Conservation (phyloP, 2,888 invertebrate species). For the Opisthograptis luteolata region DNA sequence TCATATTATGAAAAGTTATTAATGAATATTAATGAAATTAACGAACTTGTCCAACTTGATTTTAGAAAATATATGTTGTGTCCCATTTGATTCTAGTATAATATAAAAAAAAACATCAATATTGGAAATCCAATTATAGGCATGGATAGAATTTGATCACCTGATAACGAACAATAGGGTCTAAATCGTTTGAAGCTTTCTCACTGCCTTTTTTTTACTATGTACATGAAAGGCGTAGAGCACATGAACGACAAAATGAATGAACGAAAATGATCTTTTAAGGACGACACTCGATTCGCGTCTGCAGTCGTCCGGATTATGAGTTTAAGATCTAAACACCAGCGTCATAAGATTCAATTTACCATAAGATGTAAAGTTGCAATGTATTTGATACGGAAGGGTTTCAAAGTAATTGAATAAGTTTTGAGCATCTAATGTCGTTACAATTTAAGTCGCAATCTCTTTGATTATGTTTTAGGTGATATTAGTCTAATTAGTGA, state of each 20-base stretch:
- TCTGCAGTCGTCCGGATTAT: slow-evolving; percentile 13
- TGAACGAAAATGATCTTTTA: slow-evolving; percentile 41
- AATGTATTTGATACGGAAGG: slow-evolving; percentile 5
- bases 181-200: no score
- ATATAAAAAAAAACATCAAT: no score
- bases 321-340: slow-evolving; percentile 17
- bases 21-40: no score
- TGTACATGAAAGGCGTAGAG: slow-evolving; percentile 14
- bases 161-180: no score
- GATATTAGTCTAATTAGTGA: no score
- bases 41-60: no score
- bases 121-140: no score
- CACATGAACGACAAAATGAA: slow-evolving; percentile 41
- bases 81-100: no score
- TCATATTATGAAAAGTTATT: no score
- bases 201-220: slow-evolving; percentile 8
- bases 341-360: slow-evolving; percentile 22
- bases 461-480: background rate
- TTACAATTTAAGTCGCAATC: background rate
- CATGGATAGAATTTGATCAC: no score
- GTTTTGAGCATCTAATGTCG: slow-evolving; percentile 2
- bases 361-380: background rate
- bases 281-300: slow-evolving; percentile 26
- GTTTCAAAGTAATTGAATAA: slow-evolving; percentile 19
- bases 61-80: no score